Percentiles rank a stretch among this genome's conserved stretches.
These are phyloP conservation scores for Acanthochromis polyacanthus DNA, from an alignment of 2,113 vertebrate genomes.

Conservation along the genomic window DNA sequence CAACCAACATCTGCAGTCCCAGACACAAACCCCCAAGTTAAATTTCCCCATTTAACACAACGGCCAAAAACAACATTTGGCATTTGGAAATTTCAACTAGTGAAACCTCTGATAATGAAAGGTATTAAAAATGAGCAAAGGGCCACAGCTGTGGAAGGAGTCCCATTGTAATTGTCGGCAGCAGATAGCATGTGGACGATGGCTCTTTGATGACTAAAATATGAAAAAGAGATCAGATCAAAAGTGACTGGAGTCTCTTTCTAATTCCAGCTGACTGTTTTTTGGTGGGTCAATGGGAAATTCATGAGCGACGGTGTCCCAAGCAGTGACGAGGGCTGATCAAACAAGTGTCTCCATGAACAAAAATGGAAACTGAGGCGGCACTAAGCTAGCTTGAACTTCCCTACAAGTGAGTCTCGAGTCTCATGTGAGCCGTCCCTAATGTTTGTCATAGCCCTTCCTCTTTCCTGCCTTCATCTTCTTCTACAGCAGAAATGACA, in stretches of 20 bases:
- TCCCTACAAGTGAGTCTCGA: conserved; percentile 37
- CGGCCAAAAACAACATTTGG: conserved; percentile 3
- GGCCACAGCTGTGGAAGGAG: conserved; percentile 56
- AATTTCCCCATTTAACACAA: conserved; percentile 27
- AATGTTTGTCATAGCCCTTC: conserved; percentile 58
- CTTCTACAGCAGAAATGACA: conserved; percentile 48
- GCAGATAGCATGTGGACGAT: conserved; percentile 37
- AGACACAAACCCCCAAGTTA: conserved; percentile 16
- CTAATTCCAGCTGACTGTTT: conserved; percentile 54
- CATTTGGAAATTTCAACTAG: conserved; percentile 30
- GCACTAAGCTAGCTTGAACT: conserved; percentile 25
- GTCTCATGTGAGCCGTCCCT: conserved; percentile 54
- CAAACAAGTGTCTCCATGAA: conserved; percentile 48
- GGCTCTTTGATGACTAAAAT: conserved; percentile 69
- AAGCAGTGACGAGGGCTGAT: conserved; percentile 39
- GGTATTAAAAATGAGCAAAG: conserved; percentile 46
- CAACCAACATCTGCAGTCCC: neutral
- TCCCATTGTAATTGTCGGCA: conserved; percentile 44
- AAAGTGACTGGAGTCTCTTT: conserved; percentile 68
- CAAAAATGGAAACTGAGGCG: conserved; percentile 7
- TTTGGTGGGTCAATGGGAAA: conserved; percentile 48
- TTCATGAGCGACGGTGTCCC: conserved; percentile 55
- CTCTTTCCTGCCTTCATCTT: conserved; percentile 51
- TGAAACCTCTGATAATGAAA: conserved; percentile 25
- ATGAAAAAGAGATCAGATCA: conserved; percentile 73